Evolutionary conservation across 1,140 invertebrate species (phyloP), one percentile per base, ranked within the genome.

Genomic region (Pseudomyrmex dendroicus): DNA sequence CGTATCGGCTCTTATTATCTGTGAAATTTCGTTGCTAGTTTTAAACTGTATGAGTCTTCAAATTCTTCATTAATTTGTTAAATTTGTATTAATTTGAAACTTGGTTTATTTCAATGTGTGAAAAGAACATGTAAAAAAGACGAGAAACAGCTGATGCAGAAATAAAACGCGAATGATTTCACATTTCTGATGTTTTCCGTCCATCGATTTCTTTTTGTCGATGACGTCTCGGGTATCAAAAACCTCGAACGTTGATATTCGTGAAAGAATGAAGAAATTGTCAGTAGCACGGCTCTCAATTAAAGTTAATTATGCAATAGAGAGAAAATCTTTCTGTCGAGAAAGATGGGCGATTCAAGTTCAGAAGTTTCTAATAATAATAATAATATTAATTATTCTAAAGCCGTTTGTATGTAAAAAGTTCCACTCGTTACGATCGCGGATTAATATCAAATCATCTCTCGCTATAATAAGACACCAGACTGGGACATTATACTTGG

Each of bases 301-400:
- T 80, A 80, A 80, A 46, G 66, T 80, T 80, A 80, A 80, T 80
- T 80, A 80, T 72, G 44, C 66, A 46, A 68, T 17, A 70, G 1
- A 25, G 66, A 70, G 76, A 61, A 70, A 80, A 59, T 35, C 46
- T 80, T 50, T 76, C 25, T 68, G 62, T 78, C 57, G 20, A 44
- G 20, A 48, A 56, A 44, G 17, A 20, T 67, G 8, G 44, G 46
- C 15, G 46, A 72, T 59, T 80, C 3, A 48, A 25, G 48, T 68
- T 70, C 20, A 54, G 50, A 35, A 35, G 8, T 61, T 72, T 57
- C 20, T 59, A 25, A 10, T 80, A 80, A 68, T 68, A 68, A 25
- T 80, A 8, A 61, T 72, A 20, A 25, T 80, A 8, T 50, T 72
- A 20, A 72, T 59, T 80, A 61, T 5, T 7, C 13, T 20, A 54